Base-by-base conservation (phyloP, 2,888 invertebrate species). In the Zele albiditarsus region DNA sequence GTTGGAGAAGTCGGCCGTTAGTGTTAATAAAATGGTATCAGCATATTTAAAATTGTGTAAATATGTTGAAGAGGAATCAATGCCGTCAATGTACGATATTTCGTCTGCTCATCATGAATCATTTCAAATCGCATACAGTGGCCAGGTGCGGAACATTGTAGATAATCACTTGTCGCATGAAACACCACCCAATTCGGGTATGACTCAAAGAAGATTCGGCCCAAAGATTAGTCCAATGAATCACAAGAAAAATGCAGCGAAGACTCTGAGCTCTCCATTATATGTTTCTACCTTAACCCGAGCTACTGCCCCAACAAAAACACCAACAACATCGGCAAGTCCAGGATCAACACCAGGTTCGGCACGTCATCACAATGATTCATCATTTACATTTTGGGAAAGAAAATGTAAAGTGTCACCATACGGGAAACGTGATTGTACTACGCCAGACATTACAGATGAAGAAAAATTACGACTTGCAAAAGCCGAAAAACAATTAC, bases 1-100 rank as follows among this genome's bases (percentile, higher is more conserved):
- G 63, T 63, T 78, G 0, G 80, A 81, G 6, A 38, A 69, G 10
- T 8, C 82, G 8, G 84, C 80, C n/a, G 76, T 83, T 0, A 84
- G 84, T 80, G 77, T 87, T 14, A 80, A 82, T 60, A 83, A 83
- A 78, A 81, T 88, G 69, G 85, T 84, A n/a, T 80, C 79, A 31
- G 85, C 88, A 74, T 86, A 87, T 74, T 74, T 81, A 0, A 86
- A 86, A 77, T 79, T 86, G 42, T 86, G 85, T 65, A 85, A 87
- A 75, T 85, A 81, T 57, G 87, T 88, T 38, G 85, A 85, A 57
- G 87, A 89, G 76, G 87, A 88, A 75, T 84, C 88, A 3, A 80
- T 84, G 81, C 88, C 80, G 46, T 84, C 86, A 1, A 58, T 78
- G 27, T 58, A 69, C n/a, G 42, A 63, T n/a, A 12, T 33, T 20